A percentile compares a stretch with the other conserved stretches of the same genome.
Evolutionary conservation across 2,797 vertebrate genomes (phyloP).

Genomic region (Anas georgica): DNA sequence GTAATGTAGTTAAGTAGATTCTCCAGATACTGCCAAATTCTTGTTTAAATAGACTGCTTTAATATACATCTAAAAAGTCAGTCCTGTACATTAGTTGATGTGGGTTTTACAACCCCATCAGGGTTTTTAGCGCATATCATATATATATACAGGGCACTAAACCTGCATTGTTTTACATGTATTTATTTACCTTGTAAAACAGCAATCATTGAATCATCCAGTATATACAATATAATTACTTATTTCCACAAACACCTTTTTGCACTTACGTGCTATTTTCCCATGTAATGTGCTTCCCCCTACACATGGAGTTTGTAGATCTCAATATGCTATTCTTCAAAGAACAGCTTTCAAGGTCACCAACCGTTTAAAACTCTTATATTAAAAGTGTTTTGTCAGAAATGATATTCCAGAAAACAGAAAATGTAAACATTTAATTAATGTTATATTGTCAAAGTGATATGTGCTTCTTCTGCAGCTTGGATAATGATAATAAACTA

Average conservation of each 20-base stretch:
- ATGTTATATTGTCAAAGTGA: not conserved
- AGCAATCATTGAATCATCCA: not conserved
- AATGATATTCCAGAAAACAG: not conserved
- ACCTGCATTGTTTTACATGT: not conserved
- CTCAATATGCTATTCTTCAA: not conserved
- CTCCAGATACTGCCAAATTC: not conserved
- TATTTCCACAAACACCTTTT: not conserved
- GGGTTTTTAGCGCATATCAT: not conserved
- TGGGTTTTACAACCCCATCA: not conserved
- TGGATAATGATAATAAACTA: not conserved
- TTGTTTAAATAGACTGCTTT: not conserved
- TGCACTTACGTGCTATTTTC: not conserved
- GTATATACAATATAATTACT: too few species aligned
- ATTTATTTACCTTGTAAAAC: not conserved
- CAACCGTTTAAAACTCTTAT: not conserved
- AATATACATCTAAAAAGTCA: not conserved
- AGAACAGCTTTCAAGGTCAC: not conserved
- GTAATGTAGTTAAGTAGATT: not conserved
- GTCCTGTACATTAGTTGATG: not conserved
- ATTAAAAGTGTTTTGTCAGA: not conserved
- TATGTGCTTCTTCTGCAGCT: not conserved
- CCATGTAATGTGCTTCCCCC: not conserved
- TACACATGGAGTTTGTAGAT: not conserved
- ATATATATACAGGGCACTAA: not conserved
- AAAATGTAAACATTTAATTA: not conserved